A percentile compares a stretch with the other conserved stretches of the same genome.
Evolutionary conservation across 2,888 invertebrate species (phyloP).

Genomic region (Aproaerema taeniolella): DNA sequence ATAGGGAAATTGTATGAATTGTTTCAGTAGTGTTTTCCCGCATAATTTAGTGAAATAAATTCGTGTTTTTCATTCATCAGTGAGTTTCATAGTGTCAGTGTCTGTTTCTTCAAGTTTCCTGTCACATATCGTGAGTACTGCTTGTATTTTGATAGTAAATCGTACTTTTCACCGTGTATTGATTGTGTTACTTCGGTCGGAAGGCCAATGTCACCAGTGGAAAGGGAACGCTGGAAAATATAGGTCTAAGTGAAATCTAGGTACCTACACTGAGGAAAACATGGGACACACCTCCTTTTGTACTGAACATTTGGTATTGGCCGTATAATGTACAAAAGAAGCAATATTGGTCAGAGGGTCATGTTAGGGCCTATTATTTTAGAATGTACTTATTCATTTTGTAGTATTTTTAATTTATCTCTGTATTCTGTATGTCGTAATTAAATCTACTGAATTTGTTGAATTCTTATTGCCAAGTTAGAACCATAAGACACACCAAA

Average conservation of each 20-base stretch:
- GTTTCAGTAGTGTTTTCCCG: conserved; percentile 38
- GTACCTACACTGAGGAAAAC: too few species aligned
- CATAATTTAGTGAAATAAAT: conserved; percentile 36
- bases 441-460: too few species aligned
- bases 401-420: too few species aligned
- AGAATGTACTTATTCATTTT: too few species aligned
- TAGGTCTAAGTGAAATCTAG: conserved; percentile 4
- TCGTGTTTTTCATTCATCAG: conserved; percentile 25
- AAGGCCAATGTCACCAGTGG: conserved; percentile 68
- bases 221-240: conserved; percentile 7
- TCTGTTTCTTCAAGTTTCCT: conserved; percentile 35
- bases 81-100: conserved; percentile 39
- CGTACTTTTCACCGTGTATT: conserved; percentile 43
- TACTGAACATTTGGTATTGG: too few species aligned
- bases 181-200: conserved; percentile 44
- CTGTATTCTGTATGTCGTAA: too few species aligned
- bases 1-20: conserved; percentile 21
- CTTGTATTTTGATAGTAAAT: conserved; percentile 28
- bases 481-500: too few species aligned
- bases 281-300: too few species aligned
- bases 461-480: too few species aligned
- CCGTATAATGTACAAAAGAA: too few species aligned
- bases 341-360: too few species aligned
- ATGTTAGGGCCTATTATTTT: too few species aligned
- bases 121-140: conserved; percentile 48